A percentile compares a stretch with the other conserved stretches of the same genome.
Evolutionary conservation across 2,888 invertebrate genomes (phyloP).

Genomic region (Nesidiocoris tenuis): DNA sequence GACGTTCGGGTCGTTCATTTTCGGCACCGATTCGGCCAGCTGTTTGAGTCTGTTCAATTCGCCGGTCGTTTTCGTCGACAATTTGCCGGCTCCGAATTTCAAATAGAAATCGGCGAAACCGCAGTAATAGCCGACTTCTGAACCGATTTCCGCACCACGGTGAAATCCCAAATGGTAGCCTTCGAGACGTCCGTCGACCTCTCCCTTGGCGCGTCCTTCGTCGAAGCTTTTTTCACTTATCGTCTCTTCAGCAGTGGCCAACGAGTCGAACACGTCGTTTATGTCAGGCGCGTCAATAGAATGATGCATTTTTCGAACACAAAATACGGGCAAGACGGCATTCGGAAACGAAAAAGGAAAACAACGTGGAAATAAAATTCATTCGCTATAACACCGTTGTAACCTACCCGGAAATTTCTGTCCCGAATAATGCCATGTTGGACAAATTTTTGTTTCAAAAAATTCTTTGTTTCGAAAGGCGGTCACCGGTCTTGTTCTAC

Average conservation of each 20-base stretch:
- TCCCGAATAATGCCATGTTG: too few relatives aligned
- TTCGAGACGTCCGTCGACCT: slow-evolving; percentile 61
- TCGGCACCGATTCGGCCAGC: slow-evolving; percentile 66
- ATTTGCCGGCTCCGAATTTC: slow-evolving; percentile 9
- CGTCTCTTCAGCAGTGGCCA: slow-evolving; percentile 69
- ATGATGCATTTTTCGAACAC: background rate
- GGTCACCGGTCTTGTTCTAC: too few relatives aligned
- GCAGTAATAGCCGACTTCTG: slow-evolving; percentile 73
- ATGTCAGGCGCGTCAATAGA: slow-evolving; percentile 61
- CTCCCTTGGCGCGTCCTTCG: slow-evolving; percentile 67
- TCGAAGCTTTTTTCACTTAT: slow-evolving; percentile 61
- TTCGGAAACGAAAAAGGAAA: too few relatives aligned
- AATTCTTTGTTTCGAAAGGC: too few relatives aligned
- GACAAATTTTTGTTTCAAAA: too few relatives aligned
- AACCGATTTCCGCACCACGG: slow-evolving; percentile 71
- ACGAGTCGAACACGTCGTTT: slow-evolving; percentile 71
- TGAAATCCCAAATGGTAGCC: slow-evolving; percentile 76
- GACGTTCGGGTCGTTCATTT: slow-evolving; percentile 62
- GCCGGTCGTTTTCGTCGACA: slow-evolving; percentile 58
- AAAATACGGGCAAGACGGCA: background rate
- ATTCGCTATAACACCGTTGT: too few relatives aligned
- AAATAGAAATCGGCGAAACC: slow-evolving; percentile 61
- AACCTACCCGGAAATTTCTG: too few relatives aligned
- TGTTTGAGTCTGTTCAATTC: slow-evolving; percentile 61
- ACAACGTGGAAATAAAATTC: too few relatives aligned